phyloP scores from a whole-genome alignment of 2,888 invertebrate genomes.

The Philopedon plagiatum region DNA sequence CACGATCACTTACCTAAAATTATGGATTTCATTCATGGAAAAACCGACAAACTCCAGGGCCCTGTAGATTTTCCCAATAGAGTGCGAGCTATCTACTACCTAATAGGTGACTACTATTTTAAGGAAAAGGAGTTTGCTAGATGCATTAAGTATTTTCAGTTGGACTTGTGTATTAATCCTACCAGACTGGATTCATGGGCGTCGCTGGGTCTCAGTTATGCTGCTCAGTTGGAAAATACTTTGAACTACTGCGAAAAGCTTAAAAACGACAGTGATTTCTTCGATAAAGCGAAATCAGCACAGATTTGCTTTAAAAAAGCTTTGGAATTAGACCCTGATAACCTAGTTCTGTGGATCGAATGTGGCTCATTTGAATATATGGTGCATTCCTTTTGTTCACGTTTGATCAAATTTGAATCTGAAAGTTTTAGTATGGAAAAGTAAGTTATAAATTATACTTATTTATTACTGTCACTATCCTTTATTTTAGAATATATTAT shows the following conservation, averaged over 20 bases:
- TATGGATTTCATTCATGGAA: constrained; percentile 56
- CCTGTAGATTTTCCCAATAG: constrained; percentile 64
- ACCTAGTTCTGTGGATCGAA: constrained; percentile 89
- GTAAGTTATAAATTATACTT: constrained; percentile 57
- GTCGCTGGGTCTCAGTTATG: constrained; percentile 86
- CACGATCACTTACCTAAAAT: constrained; percentile 72
- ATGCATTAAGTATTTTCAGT: constrained; percentile 85
- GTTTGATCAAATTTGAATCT: constrained; percentile 86
- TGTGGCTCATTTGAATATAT: constrained; percentile 92
- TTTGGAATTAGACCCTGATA: constrained; percentile 80
- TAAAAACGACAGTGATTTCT: constrained; percentile 75
- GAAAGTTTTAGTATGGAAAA: constrained; percentile 82
- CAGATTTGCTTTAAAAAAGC: constrained; percentile 87
- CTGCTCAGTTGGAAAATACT: constrained; percentile 83
- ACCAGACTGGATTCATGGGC: constrained; percentile 94
- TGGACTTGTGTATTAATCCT: constrained; percentile 87
- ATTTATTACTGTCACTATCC: too few relatives aligned
- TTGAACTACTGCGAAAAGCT: constrained; percentile 81
- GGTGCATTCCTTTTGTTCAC: constrained; percentile 91
- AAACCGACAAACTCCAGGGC: constrained; percentile 58
- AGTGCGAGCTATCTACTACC: constrained; percentile 83
- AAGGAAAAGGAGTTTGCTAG: constrained; percentile 83
- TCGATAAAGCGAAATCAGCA: constrained; percentile 80
- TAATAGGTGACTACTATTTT: constrained; percentile 94
- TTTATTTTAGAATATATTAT: too few relatives aligned